Conservation (phyloP, 2,888 invertebrate genomes). For the Agonopterix arenella region DNA sequence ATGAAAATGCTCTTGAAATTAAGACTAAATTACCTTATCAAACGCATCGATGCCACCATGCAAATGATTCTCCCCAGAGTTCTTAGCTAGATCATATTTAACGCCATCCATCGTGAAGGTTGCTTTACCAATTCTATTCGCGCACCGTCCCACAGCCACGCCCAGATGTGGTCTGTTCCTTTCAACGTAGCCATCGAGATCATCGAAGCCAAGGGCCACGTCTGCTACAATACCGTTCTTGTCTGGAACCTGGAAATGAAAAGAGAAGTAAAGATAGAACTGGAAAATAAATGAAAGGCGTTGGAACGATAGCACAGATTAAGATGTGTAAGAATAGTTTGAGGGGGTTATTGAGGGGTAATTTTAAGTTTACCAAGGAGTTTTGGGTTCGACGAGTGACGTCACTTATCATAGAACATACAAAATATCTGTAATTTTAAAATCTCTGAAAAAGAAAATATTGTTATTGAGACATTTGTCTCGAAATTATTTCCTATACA, state of each 20-base stretch:
- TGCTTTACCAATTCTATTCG: slow-evolving; percentile 89
- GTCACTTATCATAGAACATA: too few species aligned
- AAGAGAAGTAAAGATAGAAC: not conserved
- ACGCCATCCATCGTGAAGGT: slow-evolving; percentile 66
- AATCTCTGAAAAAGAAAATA: too few species aligned
- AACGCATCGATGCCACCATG: slow-evolving; percentile 94
- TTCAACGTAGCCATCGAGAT: slow-evolving; percentile 77
- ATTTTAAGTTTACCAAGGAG: too few species aligned
- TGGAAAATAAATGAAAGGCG: too few species aligned
- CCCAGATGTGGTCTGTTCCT: slow-evolving; percentile 84
- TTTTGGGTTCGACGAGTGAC: too few species aligned
- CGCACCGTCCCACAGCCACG: slow-evolving; percentile 90
- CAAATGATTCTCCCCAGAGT: slow-evolving; percentile 83
- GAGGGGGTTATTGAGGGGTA: too few species aligned
- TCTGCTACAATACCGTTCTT: slow-evolving; percentile 82
- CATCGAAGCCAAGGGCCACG: slow-evolving; percentile 89
- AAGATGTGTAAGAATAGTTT: too few species aligned
- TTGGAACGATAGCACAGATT: too few species aligned
- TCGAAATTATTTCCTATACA: too few species aligned
- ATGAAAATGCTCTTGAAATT: too few species aligned
- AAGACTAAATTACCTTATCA: slow-evolving; percentile 73
- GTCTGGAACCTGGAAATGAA: slow-evolving; percentile 78
- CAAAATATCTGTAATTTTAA: too few species aligned
- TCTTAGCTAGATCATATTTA: slow-evolving; percentile 82
- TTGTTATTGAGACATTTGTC: too few species aligned